Percentiles rank a stretch among this genome's conserved stretches.
These are phyloP conservation scores for Agelastica alni DNA, from an alignment of 2,888 invertebrate genomes.

Conservation along the genomic window DNA sequence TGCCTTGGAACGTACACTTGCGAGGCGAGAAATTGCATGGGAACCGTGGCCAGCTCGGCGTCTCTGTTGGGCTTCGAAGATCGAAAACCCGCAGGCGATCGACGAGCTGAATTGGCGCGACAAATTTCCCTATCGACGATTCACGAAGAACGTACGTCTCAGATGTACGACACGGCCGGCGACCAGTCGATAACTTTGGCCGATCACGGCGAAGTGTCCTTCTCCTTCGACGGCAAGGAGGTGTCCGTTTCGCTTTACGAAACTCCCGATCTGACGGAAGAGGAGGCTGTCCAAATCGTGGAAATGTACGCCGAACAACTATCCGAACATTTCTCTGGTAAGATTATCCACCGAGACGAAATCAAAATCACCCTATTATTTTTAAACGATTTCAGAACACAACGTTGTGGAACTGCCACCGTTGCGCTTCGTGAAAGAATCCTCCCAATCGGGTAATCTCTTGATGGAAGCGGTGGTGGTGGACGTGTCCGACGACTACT, in stretches of 20 bases:
- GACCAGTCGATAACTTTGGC: slow-evolving; percentile 72
- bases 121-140: slow-evolving; percentile 88
- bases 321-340: slow-evolving; percentile 80
- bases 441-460: slow-evolving; percentile 84
- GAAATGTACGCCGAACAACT: slow-evolving; percentile 94
- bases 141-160: slow-evolving; percentile 87
- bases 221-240: slow-evolving; percentile 90
- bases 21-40: slow-evolving; percentile 91
- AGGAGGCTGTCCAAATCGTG: slow-evolving; percentile 87
- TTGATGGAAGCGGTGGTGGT: slow-evolving; percentile 91
- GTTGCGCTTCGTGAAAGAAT: slow-evolving; percentile 85
- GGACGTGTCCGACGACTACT: slow-evolving; percentile 85
- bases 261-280: slow-evolving; percentile 89
- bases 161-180: slow-evolving; percentile 80
- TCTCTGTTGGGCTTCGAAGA: slow-evolving; percentile 87
- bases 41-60: slow-evolving; percentile 84
- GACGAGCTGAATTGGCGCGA: slow-evolving; percentile 64
- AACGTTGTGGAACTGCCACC: slow-evolving; percentile 87
- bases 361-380: too few relatives aligned
- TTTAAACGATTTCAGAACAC: slow-evolving; percentile 71
- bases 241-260: slow-evolving; percentile 89
- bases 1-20: slow-evolving; percentile 90
- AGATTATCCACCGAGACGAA: too few relatives aligned
- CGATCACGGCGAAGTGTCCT: slow-evolving; percentile 84
- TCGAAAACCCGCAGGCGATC: slow-evolving; percentile 61